Evolutionary conservation across 2,113 vertebrate species (phyloP).

Genomic region (Drymodes brunneopygia): DNA sequence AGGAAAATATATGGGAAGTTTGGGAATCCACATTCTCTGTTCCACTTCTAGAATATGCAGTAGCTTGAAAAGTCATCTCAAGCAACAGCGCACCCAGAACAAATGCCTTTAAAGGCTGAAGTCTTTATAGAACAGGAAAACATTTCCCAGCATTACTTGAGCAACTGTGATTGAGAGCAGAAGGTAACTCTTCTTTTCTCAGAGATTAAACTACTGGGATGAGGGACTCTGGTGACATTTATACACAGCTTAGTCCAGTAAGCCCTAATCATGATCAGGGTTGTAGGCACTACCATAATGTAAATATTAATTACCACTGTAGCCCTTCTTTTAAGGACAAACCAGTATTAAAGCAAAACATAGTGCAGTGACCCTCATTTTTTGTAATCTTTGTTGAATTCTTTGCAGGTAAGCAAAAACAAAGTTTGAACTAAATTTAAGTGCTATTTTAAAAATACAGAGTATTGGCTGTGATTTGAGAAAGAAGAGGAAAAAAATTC

Average conservation of each 20-base stretch:
- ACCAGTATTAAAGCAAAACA: background rate
- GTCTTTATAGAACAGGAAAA: background rate
- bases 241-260: slow-evolving; percentile 12
- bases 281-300: background rate
- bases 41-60: background rate
- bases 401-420: background rate
- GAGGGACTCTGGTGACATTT: background rate
- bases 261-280: background rate
- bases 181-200: background rate
- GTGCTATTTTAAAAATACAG: background rate
- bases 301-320: background rate
- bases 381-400: background rate
- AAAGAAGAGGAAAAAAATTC: background rate
- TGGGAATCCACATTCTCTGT: background rate
- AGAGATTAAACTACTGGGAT: background rate
- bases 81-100: background rate
- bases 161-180: background rate
- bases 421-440: background rate
- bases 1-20: background rate
- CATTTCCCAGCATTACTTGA: background rate
- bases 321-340: background rate
- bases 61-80: background rate
- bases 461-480: slow-evolving; percentile 27
- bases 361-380: background rate
- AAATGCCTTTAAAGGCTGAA: background rate